Evolutionary conservation across 2,113 vertebrate species (phyloP).

Genomic region (Carassius carassius): DNA sequence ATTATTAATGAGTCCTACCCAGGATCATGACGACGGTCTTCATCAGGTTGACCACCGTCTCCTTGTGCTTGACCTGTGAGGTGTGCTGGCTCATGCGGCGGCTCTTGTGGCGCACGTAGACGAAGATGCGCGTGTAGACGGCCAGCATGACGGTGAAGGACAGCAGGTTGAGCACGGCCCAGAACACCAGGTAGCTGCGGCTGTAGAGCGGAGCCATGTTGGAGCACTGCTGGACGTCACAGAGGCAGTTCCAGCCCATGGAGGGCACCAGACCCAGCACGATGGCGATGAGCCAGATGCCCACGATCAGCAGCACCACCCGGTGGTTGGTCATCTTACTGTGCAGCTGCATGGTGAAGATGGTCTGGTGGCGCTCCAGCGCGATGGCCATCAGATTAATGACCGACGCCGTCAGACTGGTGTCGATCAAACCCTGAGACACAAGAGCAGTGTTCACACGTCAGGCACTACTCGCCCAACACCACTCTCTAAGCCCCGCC

Average conservation of each 20-base stretch:
- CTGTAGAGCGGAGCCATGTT: conserved; percentile 93
- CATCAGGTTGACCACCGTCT: conserved; percentile 91
- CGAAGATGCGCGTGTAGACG: conserved; percentile 91
- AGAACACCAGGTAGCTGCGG: conserved; percentile 94
- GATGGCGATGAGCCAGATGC: conserved; percentile 89
- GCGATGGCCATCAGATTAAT: conserved; percentile 92
- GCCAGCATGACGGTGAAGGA: conserved; percentile 91
- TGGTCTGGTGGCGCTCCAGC: conserved; percentile 90
- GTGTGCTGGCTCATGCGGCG: conserved; percentile 88
- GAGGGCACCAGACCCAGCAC: conserved; percentile 92
- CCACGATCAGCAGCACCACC: conserved; percentile 85
- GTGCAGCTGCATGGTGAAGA: conserved; percentile 94
- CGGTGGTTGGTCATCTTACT: conserved; percentile 91
- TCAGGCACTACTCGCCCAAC: no score
- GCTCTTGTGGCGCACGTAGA: conserved; percentile 91
- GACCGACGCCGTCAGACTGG: conserved; percentile 91
- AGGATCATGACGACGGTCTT: conserved; percentile 95
- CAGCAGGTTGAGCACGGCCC: conserved; percentile 88
- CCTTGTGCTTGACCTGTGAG: conserved; percentile 79
- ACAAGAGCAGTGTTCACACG: not conserved
- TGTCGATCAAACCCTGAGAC: conserved; percentile 86
- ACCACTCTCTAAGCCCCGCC: no score
- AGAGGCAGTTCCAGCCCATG: conserved; percentile 95
- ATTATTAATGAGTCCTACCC: no score
- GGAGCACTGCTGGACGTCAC: conserved; percentile 83